phyloP scores from a whole-genome alignment of 2,888 invertebrate species.

The Ametastegia equiseti region DNA sequence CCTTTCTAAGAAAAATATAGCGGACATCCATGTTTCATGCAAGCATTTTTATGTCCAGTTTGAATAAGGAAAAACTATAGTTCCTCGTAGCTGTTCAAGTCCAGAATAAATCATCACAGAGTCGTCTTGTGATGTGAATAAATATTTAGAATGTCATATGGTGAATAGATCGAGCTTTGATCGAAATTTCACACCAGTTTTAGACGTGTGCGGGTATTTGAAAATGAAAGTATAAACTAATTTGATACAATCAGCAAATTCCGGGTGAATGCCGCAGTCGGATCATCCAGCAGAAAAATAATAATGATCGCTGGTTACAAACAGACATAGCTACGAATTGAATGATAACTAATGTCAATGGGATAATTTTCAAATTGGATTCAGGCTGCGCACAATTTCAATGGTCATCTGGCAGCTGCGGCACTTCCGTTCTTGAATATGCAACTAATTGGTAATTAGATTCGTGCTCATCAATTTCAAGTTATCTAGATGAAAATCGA shows the following conservation, averaged over 20 bases:
- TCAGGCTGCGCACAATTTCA: slow-evolving; percentile 19
- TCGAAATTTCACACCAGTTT: not conserved
- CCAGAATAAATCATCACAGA: too few species aligned
- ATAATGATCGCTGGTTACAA: slow-evolving; percentile 1
- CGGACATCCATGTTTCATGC: too few species aligned
- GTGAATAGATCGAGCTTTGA: not conserved
- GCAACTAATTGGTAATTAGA: not conserved
- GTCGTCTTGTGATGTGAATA: too few species aligned
- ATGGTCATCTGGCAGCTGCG: slow-evolving; percentile 3
- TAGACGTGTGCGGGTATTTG: not conserved
- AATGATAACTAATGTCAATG: slow-evolving; percentile 33
- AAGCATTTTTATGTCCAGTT: too few species aligned
- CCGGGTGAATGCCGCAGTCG: slow-evolving; percentile 15
- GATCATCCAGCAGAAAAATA: not conserved
- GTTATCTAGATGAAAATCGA: too few species aligned
- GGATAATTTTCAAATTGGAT: not conserved
- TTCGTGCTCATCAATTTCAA: not conserved
- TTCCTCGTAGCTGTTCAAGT: too few species aligned
- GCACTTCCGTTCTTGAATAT: not conserved
- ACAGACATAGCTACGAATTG: not conserved
- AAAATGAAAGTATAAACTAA: not conserved
- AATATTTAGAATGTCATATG: too few species aligned
- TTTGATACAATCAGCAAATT: not conserved
- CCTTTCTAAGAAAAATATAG: too few species aligned
- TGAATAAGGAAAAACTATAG: too few species aligned